phyloP scores from a whole-genome alignment of 2,888 invertebrate genomes.

The Serrognathus titanus region DNA sequence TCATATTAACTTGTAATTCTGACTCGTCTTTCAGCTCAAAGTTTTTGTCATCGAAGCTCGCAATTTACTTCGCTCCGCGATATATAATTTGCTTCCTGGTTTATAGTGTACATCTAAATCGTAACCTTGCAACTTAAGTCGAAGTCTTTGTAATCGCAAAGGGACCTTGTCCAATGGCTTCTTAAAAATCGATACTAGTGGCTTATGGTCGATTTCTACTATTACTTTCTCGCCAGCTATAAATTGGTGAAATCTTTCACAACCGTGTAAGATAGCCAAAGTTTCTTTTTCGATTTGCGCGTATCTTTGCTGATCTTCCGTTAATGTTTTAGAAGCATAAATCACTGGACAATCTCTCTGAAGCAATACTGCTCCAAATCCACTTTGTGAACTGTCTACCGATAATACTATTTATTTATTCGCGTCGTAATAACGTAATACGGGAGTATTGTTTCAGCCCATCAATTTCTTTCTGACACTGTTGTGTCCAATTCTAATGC shows the following conservation, averaged over 20 bases:
- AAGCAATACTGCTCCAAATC: conserved; percentile 19
- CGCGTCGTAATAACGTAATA: conserved; percentile 23
- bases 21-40: too few relatives aligned
- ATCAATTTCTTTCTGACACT: too few relatives aligned
- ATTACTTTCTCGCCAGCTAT: conserved; percentile 10
- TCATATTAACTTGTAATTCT: too few relatives aligned
- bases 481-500: too few relatives aligned
- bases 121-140: conserved; percentile 1
- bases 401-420: conserved; percentile 22
- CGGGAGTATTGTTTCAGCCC: too few relatives aligned
- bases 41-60: too few relatives aligned
- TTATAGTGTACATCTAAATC: neutral
- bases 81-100: neutral
- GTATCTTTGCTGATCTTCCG: conserved; percentile 26
- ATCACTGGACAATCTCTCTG: conserved; percentile 22
- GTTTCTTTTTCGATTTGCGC: conserved; percentile 32
- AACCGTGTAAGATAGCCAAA: conserved; percentile 29
- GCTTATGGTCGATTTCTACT: conserved; percentile 22
- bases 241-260: conserved; percentile 25
- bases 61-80: too few relatives aligned
- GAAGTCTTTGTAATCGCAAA: conserved; percentile 10
- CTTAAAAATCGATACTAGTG: conserved; percentile 10
- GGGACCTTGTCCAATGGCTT: conserved; percentile 6
- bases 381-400: conserved; percentile 28
- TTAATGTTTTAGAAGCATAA: conserved; percentile 29